Conservation (phyloP, 2,113 vertebrate genomes). For the Camelus bactrianus region DNA sequence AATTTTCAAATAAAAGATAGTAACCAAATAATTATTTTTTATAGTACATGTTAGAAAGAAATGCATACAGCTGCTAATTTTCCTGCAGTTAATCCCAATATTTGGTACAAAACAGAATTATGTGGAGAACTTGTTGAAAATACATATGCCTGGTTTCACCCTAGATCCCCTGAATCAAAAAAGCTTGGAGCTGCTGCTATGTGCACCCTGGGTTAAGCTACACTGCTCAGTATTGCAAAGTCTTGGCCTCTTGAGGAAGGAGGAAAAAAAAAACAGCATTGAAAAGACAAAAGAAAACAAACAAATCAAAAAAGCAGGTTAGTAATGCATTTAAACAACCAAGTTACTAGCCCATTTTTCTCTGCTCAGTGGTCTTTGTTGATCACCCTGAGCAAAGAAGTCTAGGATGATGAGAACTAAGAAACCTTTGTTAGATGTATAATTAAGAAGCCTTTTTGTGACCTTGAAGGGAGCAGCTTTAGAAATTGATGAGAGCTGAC, state of each 20-base stretch:
- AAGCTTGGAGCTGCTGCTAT: background rate
- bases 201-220: background rate
- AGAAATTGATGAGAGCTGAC: constrained; percentile 49
- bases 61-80: background rate
- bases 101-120: background rate
- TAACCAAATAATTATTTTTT: background rate
- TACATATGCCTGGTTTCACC: background rate
- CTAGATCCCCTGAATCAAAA: background rate
- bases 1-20: constrained; percentile 35
- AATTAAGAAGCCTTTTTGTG: constrained; percentile 43
- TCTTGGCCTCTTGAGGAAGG: background rate
- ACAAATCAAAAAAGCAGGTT: background rate
- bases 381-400: constrained; percentile 27
- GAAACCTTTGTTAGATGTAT: constrained; percentile 16
- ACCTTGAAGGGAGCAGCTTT: constrained; percentile 30
- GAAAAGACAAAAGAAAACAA: constrained; percentile 46
- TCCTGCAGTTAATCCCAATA: background rate
- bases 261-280: background rate
- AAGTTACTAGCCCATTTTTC: constrained; percentile 46
- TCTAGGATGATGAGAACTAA: constrained; percentile 14
- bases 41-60: background rate
- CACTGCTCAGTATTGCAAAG: background rate
- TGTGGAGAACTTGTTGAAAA: background rate
- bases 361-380: constrained; percentile 47
- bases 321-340: constrained; percentile 73